Percentiles rank a stretch among this genome's conserved stretches.
Conservation (phyloP, 1,140 invertebrate species). For the Magallana gigas region DNA sequence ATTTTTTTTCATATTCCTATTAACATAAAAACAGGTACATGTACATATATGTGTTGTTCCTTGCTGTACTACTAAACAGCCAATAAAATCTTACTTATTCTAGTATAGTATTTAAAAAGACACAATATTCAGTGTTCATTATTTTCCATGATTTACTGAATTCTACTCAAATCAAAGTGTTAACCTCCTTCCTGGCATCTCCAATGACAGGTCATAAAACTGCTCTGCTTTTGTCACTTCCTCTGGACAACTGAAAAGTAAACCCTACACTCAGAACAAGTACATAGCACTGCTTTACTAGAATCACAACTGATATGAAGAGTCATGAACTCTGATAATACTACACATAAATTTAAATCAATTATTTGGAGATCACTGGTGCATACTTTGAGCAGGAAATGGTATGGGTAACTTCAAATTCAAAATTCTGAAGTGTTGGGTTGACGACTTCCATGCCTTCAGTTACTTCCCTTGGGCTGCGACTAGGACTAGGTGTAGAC, state of each 20-base stretch:
- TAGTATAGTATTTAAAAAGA: too few relatives aligned
- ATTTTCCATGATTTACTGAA: too few relatives aligned
- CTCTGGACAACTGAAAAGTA: conserved; percentile 67
- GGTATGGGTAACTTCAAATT: conserved; percentile 75
- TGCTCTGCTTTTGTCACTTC: conserved; percentile 68
- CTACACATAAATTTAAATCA: too few relatives aligned
- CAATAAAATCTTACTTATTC: too few relatives aligned
- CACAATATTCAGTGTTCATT: not conserved
- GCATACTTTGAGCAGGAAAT: conserved; percentile 69
- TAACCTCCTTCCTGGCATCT: conserved; percentile 69
- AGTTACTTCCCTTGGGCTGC: conserved; percentile 37
- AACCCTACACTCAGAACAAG: not conserved
- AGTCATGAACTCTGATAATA: too few relatives aligned
- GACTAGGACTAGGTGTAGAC: conserved; percentile 62
- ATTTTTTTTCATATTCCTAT: not conserved
- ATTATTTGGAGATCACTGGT: too few relatives aligned
- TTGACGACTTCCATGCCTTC: conserved; percentile 59
- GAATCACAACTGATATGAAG: too few relatives aligned
- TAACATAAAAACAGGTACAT: not conserved
- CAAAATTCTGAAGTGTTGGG: conserved; percentile 76
- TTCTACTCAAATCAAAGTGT: not conserved
- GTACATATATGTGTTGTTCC: too few relatives aligned
- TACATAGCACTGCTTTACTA: too few relatives aligned
- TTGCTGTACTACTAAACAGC: too few relatives aligned
- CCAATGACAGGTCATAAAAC: conserved; percentile 74